A percentile compares a stretch with the other conserved stretches of the same genome.
Conservation (phyloP, 2,888 invertebrate genomes). For the Spilarctia lutea region DNA sequence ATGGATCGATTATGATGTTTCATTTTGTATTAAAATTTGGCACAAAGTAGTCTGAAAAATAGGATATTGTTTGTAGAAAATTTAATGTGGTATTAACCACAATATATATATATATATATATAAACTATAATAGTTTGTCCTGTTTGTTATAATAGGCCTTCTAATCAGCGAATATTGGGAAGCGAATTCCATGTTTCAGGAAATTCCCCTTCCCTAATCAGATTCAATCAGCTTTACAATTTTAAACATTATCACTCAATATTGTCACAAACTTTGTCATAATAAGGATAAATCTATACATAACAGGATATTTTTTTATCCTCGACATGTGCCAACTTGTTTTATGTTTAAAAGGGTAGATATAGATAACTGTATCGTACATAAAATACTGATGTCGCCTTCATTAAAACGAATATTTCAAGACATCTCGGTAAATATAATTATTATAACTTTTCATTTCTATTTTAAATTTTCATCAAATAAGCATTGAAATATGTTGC, state of each 20-base stretch:
- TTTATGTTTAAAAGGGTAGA: background rate
- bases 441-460: no score
- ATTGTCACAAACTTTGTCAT: background rate
- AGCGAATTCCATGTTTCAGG: background rate
- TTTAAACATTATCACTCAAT: background rate
- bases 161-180: no score
- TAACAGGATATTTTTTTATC: background rate
- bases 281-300: constrained; percentile 12
- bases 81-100: no score
- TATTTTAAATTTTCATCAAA: no score
- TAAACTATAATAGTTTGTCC: background rate
- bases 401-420: no score
- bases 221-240: background rate
- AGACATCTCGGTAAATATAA: no score
- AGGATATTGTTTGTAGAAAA: background rate
- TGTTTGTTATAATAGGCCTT: background rate
- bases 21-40: background rate
- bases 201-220: background rate
- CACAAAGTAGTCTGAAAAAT: background rate
- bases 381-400: no score
- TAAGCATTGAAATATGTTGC: no score
- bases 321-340: constrained; percentile 2
- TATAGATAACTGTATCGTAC: no score
- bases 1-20: no score
- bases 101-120: background rate